Evolutionary conservation across 2,113 vertebrate genomes (phyloP), one percentile per base, ranked within the genome.

Genomic region (Prionailurus bengalensis): DNA sequence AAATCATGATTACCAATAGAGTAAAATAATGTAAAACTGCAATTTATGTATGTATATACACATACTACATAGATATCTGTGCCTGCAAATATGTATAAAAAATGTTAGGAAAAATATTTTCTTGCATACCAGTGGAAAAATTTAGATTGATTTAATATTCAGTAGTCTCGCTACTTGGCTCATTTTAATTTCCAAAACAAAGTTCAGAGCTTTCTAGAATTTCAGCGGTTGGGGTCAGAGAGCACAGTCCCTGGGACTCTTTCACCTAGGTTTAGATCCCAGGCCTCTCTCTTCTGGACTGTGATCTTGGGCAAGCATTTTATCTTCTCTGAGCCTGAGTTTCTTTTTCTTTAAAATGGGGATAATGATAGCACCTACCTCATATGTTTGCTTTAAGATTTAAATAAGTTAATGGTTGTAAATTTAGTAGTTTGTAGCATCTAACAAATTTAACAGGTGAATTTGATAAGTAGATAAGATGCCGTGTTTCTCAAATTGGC

Each of bases 121-220:
- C 58, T 91, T 95, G 85, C 39, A 42, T 48, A 25, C 10, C 25
- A 29, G 73, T 14, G n/a, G 91, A 78, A 78, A 95, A 91, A 76
- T 66, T 82, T 86, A 55, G 27, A 63, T 36, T 79, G 51, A 36
- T 42, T 83, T 61, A 53, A 48, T 71, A 83, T 39, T 19, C 14
- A 79, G 19, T 91, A 31, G 4, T 71, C 21, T 79, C 48, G 39
- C 63, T 88, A 17, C 14, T 33, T 42, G 33, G 25, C 31, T 94
- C 61, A 95, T 85, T 93, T 63, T 71, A 53, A 39, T 94, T 96
- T 93, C 53, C 58, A 85, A 91, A 84, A 89, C 55, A 61, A 95
- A 78, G 39, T 82, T 85, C 16, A 16, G 39, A 63, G 27, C 33
- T 87, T 61, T 94, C 14, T 53, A 8, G 70, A 21, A 68, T 86